Base-by-base conservation (phyloP, 2,113 vertebrate species). In the Brienomyrus longianalis region DNA sequence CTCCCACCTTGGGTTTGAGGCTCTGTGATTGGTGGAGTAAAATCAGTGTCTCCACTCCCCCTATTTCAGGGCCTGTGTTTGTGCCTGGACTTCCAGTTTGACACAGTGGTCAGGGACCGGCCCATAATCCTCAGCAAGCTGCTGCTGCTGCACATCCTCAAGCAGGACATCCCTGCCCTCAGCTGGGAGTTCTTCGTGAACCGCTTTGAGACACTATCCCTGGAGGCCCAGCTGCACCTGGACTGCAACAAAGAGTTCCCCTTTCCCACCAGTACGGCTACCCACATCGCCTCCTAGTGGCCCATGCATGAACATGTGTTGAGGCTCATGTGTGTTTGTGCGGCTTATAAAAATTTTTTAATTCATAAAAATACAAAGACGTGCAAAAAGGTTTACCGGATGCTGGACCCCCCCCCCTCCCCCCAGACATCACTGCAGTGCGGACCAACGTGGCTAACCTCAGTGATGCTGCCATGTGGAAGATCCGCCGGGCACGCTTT, bases 181-280 rank as follows among this genome's bases (percentile, higher is more conserved):
- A 99, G 98, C 93, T 99, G 98, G 98, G 98, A 99, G 93, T 99
- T 99, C 92, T 99, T 99, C 92, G 98, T 99, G 92, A 99, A 99
- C 93, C 97, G 98, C 90, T 99, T 99, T 94, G 98, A 99, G 93
- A 99, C 98, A 0, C 94, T 99, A n/a, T 99, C 98, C 90, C 95
- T 99, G 93, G 98, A 99, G 96, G 98, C 98, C 89, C 98, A 99
- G 93, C 95, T 99, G 88, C 98, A 99, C 94, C 95, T 99, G 92
- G 98, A 99, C 94, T 99, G 98, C 95, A 99, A 99, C 95, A 99
- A 99, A 95, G 98, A 99, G 92, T 99, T 99, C 91, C 98, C 98
- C 89, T 99, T 99, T 91, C 98, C 98, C 86, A 99, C 98, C 91
- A 99, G 98, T 99, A 96, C 93, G 97, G 87, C 88, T 90, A 3